Percentiles rank a stretch among this genome's conserved stretches.
Evolutionary conservation across 92 coral and sea anemone species (phyloP).

Genomic region (Palythoa caribaeorum): DNA sequence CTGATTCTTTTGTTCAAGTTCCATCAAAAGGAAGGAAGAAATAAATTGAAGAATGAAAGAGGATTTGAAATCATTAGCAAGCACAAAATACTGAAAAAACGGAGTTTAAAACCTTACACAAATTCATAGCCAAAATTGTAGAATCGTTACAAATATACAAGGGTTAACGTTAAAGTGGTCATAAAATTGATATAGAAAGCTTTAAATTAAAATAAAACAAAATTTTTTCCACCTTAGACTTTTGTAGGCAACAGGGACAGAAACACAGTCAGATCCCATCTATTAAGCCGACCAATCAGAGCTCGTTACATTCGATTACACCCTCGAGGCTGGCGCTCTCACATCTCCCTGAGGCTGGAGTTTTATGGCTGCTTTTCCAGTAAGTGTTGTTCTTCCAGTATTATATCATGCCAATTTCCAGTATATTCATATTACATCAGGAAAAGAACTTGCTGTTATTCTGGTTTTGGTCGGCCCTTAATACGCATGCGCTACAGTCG

Average conservation of each 20-base stretch:
- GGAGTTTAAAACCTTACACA: no score
- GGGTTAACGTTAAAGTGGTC: not conserved
- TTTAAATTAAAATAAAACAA: not conserved
- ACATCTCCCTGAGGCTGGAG: slow-evolving; percentile 65
- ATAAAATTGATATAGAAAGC: not conserved
- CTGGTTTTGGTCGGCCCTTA: no score
- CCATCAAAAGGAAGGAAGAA: no score
- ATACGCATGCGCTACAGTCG: no score
- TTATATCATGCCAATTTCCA: not conserved
- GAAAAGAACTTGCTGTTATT: not conserved
- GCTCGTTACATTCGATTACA: slow-evolving; percentile 68
- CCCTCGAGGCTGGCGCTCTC: slow-evolving; percentile 80
- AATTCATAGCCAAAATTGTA: no score
- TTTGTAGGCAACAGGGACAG: slow-evolving; percentile 72
- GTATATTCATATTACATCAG: no score
- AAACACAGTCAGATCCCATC: slow-evolving; percentile 57
- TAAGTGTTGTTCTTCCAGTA: slow-evolving; percentile 11
- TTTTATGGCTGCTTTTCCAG: slow-evolving; percentile 73
- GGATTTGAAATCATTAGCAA: no score
- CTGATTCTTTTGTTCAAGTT: no score
- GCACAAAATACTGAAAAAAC: no score
- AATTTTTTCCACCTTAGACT: slow-evolving; percentile 37
- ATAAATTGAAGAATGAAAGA: no score
- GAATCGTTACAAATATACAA: no score
- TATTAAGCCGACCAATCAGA: slow-evolving; percentile 59